These are phyloP conservation scores for Semaprochilodus insignis DNA, from an alignment of 2,797 vertebrate genomes.

Conservation along the genomic window DNA sequence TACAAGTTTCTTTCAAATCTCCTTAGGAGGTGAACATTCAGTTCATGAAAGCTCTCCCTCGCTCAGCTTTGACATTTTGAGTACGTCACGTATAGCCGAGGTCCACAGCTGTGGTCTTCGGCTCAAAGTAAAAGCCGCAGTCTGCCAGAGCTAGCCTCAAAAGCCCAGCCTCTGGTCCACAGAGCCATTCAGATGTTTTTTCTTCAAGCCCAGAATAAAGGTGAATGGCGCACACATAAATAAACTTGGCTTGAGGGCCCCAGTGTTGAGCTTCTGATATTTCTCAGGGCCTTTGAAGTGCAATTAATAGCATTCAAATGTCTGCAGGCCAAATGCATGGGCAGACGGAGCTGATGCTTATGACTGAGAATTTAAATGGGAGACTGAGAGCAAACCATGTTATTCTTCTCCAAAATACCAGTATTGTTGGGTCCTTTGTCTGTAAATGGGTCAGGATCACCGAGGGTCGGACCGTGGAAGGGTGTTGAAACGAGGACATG, in stretches of 20 bases:
- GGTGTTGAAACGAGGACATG: not conserved
- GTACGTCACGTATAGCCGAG: slow-evolving; percentile 27
- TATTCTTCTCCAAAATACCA: slow-evolving; percentile 34
- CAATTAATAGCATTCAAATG: slow-evolving; percentile 58
- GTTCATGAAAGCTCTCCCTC: slow-evolving; percentile 56
- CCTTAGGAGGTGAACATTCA: slow-evolving; percentile 6
- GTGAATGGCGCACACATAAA: slow-evolving; percentile 45
- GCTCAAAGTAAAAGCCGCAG: slow-evolving; percentile 20
- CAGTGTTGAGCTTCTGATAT: slow-evolving; percentile 56
- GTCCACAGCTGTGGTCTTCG: slow-evolving; percentile 30
- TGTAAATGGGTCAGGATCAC: slow-evolving; percentile 32
- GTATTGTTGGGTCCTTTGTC: not conserved
- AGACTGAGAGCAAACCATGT: slow-evolving; percentile 18
- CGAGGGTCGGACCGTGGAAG: not conserved
- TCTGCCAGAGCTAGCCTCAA: slow-evolving; percentile 19
- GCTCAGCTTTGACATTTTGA: slow-evolving; percentile 66
- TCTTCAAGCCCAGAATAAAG: slow-evolving; percentile 43
- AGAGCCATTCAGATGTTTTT: slow-evolving; percentile 39
- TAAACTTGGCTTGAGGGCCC: slow-evolving; percentile 49
- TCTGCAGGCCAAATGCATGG: slow-evolving; percentile 41
- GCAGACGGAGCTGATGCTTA: slow-evolving; percentile 32
- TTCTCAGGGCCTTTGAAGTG: slow-evolving; percentile 55
- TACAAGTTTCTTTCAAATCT: slow-evolving; percentile 2
- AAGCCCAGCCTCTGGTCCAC: slow-evolving; percentile 22
- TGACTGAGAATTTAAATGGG: slow-evolving; percentile 37